Evolutionary conservation across 2,113 vertebrate species (phyloP).

Genomic region (Pachyramphus minor): DNA sequence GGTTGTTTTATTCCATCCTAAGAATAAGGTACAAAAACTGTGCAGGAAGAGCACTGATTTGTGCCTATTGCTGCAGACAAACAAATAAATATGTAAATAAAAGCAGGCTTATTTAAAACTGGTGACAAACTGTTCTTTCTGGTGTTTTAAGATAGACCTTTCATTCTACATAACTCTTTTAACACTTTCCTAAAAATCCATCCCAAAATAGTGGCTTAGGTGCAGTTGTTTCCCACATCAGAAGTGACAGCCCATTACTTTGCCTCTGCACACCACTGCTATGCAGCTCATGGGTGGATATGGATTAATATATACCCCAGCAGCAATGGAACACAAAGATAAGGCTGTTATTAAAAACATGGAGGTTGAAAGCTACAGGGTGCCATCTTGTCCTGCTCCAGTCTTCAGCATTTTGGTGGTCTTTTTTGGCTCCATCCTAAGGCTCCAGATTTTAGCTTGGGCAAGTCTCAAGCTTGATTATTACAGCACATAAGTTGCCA

Average conservation of each 20-base stretch:
- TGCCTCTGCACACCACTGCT: not conserved
- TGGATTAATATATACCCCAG: not conserved
- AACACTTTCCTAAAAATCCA: not conserved
- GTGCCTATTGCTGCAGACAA: not conserved
- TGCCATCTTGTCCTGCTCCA: not conserved
- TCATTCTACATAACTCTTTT: not conserved
- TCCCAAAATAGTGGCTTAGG: not conserved
- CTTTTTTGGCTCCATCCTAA: not conserved
- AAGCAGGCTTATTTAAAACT: not conserved
- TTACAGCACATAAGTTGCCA: not conserved
- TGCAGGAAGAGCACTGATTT: not conserved
- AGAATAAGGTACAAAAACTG: not conserved
- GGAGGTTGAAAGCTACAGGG: not conserved
- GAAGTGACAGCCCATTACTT: not conserved
- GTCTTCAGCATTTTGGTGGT: not conserved
- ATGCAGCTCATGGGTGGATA: not conserved
- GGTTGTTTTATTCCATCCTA: not conserved
- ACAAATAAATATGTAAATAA: not conserved
- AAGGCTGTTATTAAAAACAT: not conserved
- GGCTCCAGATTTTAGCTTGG: not conserved
- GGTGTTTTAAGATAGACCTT: not conserved
- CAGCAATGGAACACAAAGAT: not conserved
- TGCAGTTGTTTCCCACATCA: not conserved
- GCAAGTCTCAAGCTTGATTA: not conserved
- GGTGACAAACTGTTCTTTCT: not conserved